Evolutionary conservation across 1,140 invertebrate species (phyloP).

Genomic region (Probaryconus sp.): DNA sequence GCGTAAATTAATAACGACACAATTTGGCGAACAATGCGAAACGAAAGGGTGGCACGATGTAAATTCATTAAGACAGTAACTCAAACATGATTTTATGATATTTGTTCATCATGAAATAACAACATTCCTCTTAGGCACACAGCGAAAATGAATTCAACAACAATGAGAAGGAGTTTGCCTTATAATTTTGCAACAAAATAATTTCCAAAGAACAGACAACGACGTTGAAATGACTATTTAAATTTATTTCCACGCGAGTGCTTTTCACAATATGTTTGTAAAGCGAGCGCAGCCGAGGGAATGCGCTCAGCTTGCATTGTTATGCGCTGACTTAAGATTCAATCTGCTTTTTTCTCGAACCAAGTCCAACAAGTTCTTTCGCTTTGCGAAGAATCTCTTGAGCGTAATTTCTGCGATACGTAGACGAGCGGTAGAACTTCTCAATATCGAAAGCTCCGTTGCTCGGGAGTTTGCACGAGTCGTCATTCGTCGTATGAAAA

Average conservation of each 20-base stretch:
- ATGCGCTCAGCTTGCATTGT: constrained; percentile 2
- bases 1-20: too few species aligned
- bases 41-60: too few species aligned
- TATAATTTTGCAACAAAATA: constrained; percentile 17
- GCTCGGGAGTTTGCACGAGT: constrained; percentile 36
- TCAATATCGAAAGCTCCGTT: constrained; percentile 46
- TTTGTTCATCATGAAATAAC: too few species aligned
- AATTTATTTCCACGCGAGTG: constrained; percentile 16
- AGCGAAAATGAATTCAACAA: too few species aligned
- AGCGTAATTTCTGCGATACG: constrained; percentile 42
- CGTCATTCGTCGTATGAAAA: too few species aligned
- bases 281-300: not conserved
- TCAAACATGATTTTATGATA: too few species aligned
- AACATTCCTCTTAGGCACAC: too few species aligned
- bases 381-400: constrained; percentile 16
- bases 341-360: constrained; percentile 1
- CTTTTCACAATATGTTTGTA: constrained; percentile 12
- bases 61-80: too few species aligned
- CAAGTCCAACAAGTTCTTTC: not conserved
- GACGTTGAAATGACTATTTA: constrained; percentile 24
- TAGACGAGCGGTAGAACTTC: constrained; percentile 40
- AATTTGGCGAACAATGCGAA: too few species aligned
- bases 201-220: constrained; percentile 15
- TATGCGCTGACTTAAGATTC: constrained; percentile 14
- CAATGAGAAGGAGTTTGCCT: too few species aligned